These are phyloP conservation scores for Premnoplex brunnescens DNA, from an alignment of 2,797 vertebrate species.

Conservation along the genomic window DNA sequence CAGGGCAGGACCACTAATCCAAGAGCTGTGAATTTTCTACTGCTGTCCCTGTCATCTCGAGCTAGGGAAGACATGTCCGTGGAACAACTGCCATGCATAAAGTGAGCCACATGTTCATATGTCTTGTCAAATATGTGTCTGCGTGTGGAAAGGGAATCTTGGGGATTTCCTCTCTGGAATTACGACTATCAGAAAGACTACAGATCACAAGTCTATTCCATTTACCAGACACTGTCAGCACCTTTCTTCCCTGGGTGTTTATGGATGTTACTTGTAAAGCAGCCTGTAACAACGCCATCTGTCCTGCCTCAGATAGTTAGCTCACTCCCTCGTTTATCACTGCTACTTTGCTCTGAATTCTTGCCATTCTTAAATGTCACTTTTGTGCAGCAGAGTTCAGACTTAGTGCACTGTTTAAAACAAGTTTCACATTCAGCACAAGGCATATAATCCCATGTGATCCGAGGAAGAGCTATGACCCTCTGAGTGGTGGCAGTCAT, in stretches of 20 bases:
- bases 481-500: not conserved
- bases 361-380: not conserved
- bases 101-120: not conserved
- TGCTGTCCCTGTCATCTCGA: not conserved
- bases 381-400: not conserved
- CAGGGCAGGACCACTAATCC: not conserved
- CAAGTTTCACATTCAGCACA: not conserved
- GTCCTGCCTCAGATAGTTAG: not conserved
- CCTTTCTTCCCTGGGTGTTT: slow-evolving; percentile 45
- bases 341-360: not conserved
- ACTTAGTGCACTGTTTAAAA: not conserved
- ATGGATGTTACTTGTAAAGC: slow-evolving; percentile 1
- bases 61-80: not conserved
- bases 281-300: slow-evolving; percentile 20
- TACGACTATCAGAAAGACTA: not conserved
- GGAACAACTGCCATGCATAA: not conserved
- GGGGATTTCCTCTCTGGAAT: slow-evolving; percentile 9
- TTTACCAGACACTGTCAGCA: slow-evolving; percentile 53
- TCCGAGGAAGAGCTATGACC: not conserved
- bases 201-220: slow-evolving; percentile 15
- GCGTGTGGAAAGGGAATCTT: not conserved
- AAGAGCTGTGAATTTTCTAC: not conserved
- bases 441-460: not conserved
- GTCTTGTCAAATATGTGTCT: not conserved
- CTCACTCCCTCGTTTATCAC: not conserved